A percentile compares a stretch with the other conserved stretches of the same genome.
phyloP scores from a whole-genome alignment of 1,140 invertebrate species.

The Maniola jurtina region DNA sequence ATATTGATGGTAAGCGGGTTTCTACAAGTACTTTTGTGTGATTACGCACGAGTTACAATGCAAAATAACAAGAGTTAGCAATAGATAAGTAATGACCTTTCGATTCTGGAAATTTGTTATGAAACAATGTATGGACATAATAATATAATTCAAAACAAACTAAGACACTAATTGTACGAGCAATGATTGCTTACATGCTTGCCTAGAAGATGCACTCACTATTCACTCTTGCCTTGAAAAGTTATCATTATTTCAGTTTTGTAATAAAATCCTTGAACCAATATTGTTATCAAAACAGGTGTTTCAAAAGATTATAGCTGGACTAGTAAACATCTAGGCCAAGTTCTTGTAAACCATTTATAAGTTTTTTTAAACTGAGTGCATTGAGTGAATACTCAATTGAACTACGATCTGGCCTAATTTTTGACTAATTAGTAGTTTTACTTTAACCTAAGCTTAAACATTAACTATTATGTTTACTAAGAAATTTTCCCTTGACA shows the following conservation, averaged over 20 bases:
- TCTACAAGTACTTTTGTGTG: background rate
- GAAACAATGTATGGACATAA: background rate
- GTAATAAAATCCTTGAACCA: background rate
- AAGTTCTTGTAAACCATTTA: background rate
- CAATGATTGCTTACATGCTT: background rate
- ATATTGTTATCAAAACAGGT: background rate
- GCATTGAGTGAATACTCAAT: too few species aligned
- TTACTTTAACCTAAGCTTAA: too few species aligned
- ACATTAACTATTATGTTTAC: too few species aligned
- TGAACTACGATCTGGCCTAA: too few species aligned
- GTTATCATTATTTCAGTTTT: too few species aligned
- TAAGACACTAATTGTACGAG: too few species aligned
- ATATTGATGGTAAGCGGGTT: background rate
- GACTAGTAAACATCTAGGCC: background rate
- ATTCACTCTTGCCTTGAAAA: too few species aligned
- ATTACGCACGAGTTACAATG: background rate
- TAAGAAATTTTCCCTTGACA: too few species aligned
- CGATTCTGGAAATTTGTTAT: background rate
- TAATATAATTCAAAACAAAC: background rate
- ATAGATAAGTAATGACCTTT: constrained; percentile 1
- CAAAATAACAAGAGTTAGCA: background rate
- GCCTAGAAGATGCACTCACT: too few species aligned
- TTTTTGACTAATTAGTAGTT: too few species aligned
- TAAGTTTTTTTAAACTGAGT: too few species aligned
- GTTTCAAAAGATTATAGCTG: background rate